Percentiles rank a stretch among this genome's conserved stretches.
Evolutionary conservation across 2,113 vertebrate species (phyloP).

Genomic region (Pseudonaja textilis): DNA sequence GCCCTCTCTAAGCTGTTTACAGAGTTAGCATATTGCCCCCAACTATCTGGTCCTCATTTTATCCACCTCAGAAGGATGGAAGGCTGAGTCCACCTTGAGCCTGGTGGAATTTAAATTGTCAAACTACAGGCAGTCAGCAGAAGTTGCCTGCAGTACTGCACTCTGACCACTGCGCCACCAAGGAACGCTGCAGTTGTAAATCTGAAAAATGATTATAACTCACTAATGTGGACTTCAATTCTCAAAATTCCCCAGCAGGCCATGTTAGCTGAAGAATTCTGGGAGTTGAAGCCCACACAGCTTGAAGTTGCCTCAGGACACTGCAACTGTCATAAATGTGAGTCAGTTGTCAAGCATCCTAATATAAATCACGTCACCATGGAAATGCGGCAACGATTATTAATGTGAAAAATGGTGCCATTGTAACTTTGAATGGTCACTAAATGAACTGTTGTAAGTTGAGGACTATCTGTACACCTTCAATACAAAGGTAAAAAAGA

Average conservation of each 20-base stretch:
- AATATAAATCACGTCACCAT: neutral
- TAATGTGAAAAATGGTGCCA: too few relatives aligned
- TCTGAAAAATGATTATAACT: neutral
- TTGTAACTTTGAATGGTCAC: neutral
- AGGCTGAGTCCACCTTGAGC: too few relatives aligned
- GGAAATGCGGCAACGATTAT: neutral
- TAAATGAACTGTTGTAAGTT: too few relatives aligned
- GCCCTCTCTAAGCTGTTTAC: too few relatives aligned
- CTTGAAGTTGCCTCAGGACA: neutral
- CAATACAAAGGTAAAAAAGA: neutral
- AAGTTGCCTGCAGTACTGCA: too few relatives aligned
- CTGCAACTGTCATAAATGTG: neutral
- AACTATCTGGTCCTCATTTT: too few relatives aligned
- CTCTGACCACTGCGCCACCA: too few relatives aligned
- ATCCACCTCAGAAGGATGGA: too few relatives aligned
- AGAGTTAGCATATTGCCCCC: too few relatives aligned
- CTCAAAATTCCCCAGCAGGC: neutral
- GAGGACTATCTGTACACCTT: neutral
- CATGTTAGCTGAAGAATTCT: neutral
- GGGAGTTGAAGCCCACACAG: neutral
- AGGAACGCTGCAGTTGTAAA: neutral
- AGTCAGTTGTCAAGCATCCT: neutral
- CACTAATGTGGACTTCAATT: neutral
- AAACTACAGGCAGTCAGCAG: too few relatives aligned
- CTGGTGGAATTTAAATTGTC: too few relatives aligned